Evolutionary conservation across 2,888 invertebrate genomes (phyloP), one percentile per base, ranked within the genome.

Genomic region (Slavum lentiscoides): DNA sequence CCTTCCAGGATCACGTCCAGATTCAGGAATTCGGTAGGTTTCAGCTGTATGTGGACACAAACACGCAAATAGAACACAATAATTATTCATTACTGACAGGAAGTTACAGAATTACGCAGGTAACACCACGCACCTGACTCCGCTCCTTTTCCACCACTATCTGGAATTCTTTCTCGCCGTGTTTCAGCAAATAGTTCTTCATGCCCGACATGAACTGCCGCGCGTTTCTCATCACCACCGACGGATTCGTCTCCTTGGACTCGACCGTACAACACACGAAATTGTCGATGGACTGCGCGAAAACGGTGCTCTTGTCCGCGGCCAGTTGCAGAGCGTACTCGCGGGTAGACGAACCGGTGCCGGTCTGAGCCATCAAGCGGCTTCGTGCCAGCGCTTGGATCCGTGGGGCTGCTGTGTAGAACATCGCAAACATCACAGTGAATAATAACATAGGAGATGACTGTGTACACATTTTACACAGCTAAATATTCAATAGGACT

Each of bases 151-250:
- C 95, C 68, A 98, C 95, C 86, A 97, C 92, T 84, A 92, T 92
- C 86, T 95, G 95, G 86, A 98, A 94, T 84, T 94, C 94, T 83
- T 94, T 92, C 86, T 98, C 97, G 23, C 97, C 97, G 85, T 97
- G 96, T 85, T 97, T 97, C 55, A 97, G 94, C 82, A 98, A 89
- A 87, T 97, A 98, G 87, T 98, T 98, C 87, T 98, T 98, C 92
- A 98, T 97, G 81, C 97, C 98, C 21, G 95, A 97, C 95, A 98
- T 97, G 86, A 98, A 98, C 87, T 97, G 97, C 1, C 97, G 90
- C 89, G 97, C 94, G 85, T 94, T 94, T 82, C 94, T 89, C 94
- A 94, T 94, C 83, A 94, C 94, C 82, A 95, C 90, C 87, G 94
- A 93, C 0, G 96, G 96, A 85, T 93, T 93, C 49, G 91, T 92